phyloP scores from a whole-genome alignment of 2,797 vertebrate genomes.

The Ficedula albicollis region DNA sequence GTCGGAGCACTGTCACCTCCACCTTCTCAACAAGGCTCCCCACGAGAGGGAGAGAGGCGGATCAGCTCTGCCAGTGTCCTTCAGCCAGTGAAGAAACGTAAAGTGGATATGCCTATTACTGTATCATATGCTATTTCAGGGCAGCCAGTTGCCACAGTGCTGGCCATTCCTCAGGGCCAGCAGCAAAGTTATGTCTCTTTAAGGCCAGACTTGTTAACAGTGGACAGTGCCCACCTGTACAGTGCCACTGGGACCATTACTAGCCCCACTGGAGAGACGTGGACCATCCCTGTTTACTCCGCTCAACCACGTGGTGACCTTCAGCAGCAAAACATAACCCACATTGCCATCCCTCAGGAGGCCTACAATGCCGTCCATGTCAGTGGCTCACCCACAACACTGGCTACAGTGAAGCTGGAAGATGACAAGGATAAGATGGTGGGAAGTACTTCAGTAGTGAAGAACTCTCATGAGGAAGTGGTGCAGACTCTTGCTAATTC shows the following conservation, averaged over 20 bases:
- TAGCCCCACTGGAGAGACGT: slow-evolving; percentile 96
- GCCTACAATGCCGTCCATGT: slow-evolving; percentile 92
- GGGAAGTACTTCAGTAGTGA: slow-evolving; percentile 83
- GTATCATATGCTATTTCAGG: slow-evolving; percentile 95
- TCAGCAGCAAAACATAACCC: slow-evolving; percentile 93
- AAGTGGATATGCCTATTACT: slow-evolving; percentile 97
- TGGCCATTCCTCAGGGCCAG: slow-evolving; percentile 95
- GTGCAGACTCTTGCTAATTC: slow-evolving; percentile 94
- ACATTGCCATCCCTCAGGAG: slow-evolving; percentile 96
- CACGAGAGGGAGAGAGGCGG: slow-evolving; percentile 89
- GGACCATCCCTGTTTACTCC: slow-evolving; percentile 98
- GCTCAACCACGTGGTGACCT: slow-evolving; percentile 85
- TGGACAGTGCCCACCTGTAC: slow-evolving; percentile 97
- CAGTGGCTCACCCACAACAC: slow-evolving; percentile 83
- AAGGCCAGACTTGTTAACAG: slow-evolving; percentile 93
- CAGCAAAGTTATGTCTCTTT: slow-evolving; percentile 96
- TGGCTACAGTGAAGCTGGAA: slow-evolving; percentile 87
- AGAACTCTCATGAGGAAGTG: slow-evolving; percentile 92
- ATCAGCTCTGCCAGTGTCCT: slow-evolving; percentile 87
- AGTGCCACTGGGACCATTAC: slow-evolving; percentile 97
- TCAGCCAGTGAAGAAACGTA: slow-evolving; percentile 95
- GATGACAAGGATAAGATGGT: slow-evolving; percentile 93
- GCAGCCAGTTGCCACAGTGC: slow-evolving; percentile 93
- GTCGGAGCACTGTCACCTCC: slow-evolving; percentile 90
- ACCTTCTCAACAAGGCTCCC: slow-evolving; percentile 87